Conservation (phyloP, 2,113 vertebrate species). For the Urocitellus parryii region DNA sequence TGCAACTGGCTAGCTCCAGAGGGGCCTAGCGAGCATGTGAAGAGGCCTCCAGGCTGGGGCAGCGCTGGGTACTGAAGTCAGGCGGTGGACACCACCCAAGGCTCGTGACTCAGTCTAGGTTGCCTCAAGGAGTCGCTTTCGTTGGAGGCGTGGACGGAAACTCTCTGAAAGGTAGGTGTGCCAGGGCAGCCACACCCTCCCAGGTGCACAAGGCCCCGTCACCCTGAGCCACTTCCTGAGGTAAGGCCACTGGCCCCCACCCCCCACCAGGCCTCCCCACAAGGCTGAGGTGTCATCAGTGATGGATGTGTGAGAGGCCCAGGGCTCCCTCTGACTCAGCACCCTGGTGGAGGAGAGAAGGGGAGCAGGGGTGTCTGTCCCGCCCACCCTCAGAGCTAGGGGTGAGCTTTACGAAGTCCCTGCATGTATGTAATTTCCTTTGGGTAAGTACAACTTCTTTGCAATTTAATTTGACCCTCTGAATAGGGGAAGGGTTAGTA, state of each 20-base stretch:
- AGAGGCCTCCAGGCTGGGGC: neutral
- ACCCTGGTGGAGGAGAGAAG: neutral
- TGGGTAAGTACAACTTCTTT: neutral
- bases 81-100: rapidly evolving
- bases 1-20: neutral
- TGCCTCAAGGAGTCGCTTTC: neutral
- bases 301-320: neutral
- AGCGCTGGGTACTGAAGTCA: neutral
- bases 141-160: constrained; percentile 27
- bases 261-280: neutral
- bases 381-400: rapidly evolving
- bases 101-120: constrained; percentile 22
- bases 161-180: neutral
- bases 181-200: neutral
- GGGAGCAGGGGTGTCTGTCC: neutral
- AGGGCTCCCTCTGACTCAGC: neutral
- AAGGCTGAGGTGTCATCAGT: neutral
- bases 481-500: neutral
- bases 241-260: neutral
- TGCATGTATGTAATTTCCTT: neutral
- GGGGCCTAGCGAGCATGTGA: rapidly evolving
- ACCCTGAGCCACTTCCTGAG: constrained; percentile 65
- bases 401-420: neutral
- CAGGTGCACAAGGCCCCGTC: constrained; percentile 16
- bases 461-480: neutral